Percentiles rank a stretch among this genome's conserved stretches.
Conservation (phyloP, 37 sponge, comb jelly and placozoan genomes). For the Cladorhizidae sp. region DNA sequence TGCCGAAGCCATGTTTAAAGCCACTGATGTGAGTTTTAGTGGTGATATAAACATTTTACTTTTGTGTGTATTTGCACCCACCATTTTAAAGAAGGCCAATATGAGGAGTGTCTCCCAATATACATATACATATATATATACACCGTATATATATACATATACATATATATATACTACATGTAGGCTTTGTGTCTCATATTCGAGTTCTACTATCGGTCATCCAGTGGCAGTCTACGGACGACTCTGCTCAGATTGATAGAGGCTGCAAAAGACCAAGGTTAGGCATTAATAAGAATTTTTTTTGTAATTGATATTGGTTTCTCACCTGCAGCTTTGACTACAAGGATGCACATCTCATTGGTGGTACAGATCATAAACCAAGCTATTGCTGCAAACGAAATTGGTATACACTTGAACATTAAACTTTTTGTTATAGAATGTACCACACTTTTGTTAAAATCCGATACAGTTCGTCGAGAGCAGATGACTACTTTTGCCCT, state of each 20-base stretch:
- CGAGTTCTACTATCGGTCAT: constrained; percentile 8
- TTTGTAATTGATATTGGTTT: not conserved
- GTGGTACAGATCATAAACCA: constrained; percentile 21
- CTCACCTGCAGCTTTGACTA: constrained; percentile 6
- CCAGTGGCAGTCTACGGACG: constrained; percentile 38
- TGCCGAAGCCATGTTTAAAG: too few relatives aligned
- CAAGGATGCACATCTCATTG: constrained; percentile 3
- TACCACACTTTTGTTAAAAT: too few relatives aligned
- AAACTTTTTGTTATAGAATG: too few relatives aligned
- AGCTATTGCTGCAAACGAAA: constrained; percentile 1
- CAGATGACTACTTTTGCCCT: constrained; percentile 11
- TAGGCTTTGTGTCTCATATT: constrained; percentile 28
- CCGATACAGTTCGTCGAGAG: not conserved
- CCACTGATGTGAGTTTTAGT: too few relatives aligned
- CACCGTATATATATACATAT: too few relatives aligned
- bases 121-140: too few relatives aligned
- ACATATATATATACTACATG: too few relatives aligned
- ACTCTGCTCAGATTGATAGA: constrained; percentile 28
- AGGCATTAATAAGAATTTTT: not conserved
- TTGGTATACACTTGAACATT: too few relatives aligned
- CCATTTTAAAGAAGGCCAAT: too few relatives aligned
- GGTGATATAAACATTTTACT: too few relatives aligned
- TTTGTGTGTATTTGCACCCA: too few relatives aligned
- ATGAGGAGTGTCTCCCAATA: too few relatives aligned
- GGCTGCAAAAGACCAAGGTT: constrained; percentile 33